These are phyloP conservation scores for Aphelenchoides fujianensis DNA, from an alignment of 1,140 invertebrate genomes.

Conservation along the genomic window DNA sequence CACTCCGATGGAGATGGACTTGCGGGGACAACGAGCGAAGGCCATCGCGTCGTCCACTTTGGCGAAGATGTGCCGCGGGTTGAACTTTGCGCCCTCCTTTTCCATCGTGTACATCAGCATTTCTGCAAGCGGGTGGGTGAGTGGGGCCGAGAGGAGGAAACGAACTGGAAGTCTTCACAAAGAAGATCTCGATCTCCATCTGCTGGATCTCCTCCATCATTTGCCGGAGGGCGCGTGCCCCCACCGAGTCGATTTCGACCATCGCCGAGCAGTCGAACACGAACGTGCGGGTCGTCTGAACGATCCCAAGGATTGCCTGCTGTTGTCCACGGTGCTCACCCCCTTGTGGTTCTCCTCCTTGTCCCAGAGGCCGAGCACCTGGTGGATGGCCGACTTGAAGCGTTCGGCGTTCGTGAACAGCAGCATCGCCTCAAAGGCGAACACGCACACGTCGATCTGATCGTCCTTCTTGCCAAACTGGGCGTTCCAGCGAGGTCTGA, in stretches of 20 bases:
- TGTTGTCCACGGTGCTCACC: background rate
- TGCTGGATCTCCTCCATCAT: background rate
- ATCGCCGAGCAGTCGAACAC: slow-evolving; percentile 21
- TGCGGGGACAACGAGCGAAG: background rate
- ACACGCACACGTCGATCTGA: slow-evolving; percentile 26
- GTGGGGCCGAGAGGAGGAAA: background rate
- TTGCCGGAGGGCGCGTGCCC: background rate
- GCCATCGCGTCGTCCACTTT: slow-evolving; percentile 9
- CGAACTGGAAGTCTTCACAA: background rate
- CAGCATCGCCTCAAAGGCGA: slow-evolving; percentile 33
- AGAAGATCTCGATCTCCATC: background rate
- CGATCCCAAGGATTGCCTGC: slow-evolving; percentile 9
- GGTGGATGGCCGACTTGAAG: slow-evolving; percentile 28
- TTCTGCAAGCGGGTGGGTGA: background rate
- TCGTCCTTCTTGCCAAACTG: slow-evolving; percentile 24
- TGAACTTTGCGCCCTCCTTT: slow-evolving; percentile 12
- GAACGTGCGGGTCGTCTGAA: background rate
- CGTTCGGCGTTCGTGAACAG: slow-evolving; percentile 43
- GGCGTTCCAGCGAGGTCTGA: slow-evolving; percentile 34
- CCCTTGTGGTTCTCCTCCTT: background rate
- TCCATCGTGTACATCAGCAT: background rate
- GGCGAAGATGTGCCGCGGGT: background rate
- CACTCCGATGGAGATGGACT: background rate
- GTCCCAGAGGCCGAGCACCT: slow-evolving; percentile 25
- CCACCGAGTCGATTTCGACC: slow-evolving; percentile 21